phyloP scores from a whole-genome alignment of 2,113 vertebrate genomes.

The Tragelaphus imberbis region DNA sequence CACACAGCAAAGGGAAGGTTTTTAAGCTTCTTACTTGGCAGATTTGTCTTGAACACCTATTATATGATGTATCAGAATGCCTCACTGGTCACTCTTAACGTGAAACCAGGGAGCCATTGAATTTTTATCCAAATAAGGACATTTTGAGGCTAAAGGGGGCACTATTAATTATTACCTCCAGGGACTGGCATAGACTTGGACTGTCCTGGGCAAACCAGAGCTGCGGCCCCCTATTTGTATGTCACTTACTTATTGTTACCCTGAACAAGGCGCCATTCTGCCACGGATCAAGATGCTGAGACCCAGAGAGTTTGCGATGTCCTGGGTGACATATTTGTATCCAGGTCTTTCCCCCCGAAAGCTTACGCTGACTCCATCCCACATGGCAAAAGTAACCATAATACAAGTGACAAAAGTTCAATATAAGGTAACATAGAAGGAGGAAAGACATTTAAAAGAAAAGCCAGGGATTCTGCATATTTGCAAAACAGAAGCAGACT shows the following conservation, averaged over 20 bases:
- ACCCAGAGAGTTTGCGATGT: neutral
- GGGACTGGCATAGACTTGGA: neutral
- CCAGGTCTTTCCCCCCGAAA: neutral
- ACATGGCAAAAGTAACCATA: neutral
- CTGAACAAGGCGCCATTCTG: neutral
- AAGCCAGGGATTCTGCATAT: neutral
- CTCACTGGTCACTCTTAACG: neutral
- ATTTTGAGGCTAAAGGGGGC: neutral
- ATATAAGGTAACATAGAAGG: neutral
- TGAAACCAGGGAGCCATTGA: neutral
- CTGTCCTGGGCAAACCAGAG: neutral
- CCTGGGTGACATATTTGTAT: neutral
- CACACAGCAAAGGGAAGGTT: neutral
- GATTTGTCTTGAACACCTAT: neutral
- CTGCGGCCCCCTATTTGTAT: rapidly evolving
- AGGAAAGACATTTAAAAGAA: neutral
- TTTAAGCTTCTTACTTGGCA: neutral
- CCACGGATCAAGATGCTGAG: neutral
- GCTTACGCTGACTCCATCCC: neutral
- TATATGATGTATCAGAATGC: neutral
- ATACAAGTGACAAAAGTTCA: neutral
- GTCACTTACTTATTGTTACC: neutral
- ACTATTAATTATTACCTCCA: neutral
- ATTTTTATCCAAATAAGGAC: neutral
- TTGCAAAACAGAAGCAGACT: neutral